Percentiles rank a stretch among this genome's conserved stretches.
These are phyloP conservation scores for Urosaurus nigricauda DNA, from an alignment of 2,797 vertebrate species.

Conservation along the genomic window DNA sequence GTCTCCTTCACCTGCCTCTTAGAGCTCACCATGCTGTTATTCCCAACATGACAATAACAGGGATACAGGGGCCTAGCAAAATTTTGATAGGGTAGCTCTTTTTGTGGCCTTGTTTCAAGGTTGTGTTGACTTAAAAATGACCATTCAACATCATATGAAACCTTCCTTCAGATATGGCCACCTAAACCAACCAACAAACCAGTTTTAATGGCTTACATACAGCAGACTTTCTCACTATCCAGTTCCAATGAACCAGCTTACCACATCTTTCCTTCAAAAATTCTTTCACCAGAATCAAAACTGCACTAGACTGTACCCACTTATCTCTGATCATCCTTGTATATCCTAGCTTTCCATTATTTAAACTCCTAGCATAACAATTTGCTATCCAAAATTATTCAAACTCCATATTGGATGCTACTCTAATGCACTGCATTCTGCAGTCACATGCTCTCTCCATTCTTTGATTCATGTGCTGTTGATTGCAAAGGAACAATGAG, in stretches of 20 bases:
- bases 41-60: neutral
- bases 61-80: neutral
- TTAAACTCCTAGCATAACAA: neutral
- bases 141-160: neutral
- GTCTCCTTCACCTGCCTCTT: neutral
- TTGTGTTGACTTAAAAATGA: neutral
- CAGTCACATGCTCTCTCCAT: neutral
- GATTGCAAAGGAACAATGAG: neutral
- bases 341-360: neutral
- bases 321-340: no score
- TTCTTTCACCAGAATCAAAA: neutral
- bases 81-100: neutral
- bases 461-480: neutral
- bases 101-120: neutral
- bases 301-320: neutral
- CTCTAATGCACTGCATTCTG: neutral
- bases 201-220: neutral
- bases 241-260: neutral
- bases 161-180: neutral
- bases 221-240: neutral
- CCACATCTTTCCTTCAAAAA: neutral
- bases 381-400: neutral
- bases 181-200: neutral
- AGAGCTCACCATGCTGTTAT: neutral
- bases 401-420: neutral